phyloP scores from a whole-genome alignment of 2,888 invertebrate genomes.

The Cerastis leucographa region DNA sequence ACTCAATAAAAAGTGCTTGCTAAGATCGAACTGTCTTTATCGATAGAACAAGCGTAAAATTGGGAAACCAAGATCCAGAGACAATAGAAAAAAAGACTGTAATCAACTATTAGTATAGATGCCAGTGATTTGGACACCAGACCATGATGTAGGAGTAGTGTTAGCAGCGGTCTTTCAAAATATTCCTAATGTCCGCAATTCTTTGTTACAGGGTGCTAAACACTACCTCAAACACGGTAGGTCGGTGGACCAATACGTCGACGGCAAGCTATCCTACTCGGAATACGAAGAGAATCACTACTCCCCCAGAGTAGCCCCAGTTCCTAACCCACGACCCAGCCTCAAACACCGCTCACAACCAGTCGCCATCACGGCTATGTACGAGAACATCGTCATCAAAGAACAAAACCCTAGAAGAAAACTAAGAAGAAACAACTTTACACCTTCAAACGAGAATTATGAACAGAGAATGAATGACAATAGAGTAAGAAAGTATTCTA shows the following conservation, averaged over 20 bases:
- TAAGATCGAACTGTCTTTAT: not conserved
- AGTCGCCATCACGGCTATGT: slow-evolving; percentile 93
- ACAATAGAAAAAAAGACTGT: not conserved
- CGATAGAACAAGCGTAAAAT: too few relatives aligned
- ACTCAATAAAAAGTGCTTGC: too few relatives aligned
- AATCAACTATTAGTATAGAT: not conserved
- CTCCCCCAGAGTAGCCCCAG: slow-evolving; percentile 85
- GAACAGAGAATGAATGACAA: slow-evolving; percentile 88
- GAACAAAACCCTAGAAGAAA: slow-evolving; percentile 94
- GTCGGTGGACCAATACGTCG: slow-evolving; percentile 95
- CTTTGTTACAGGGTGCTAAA: slow-evolving; percentile 88
- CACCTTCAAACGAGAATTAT: slow-evolving; percentile 91
- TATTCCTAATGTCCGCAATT: slow-evolving; percentile 23
- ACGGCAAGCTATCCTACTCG: slow-evolving; percentile 90
- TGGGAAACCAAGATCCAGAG: not conserved
- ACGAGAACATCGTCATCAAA: slow-evolving; percentile 93
- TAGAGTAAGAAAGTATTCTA: slow-evolving; percentile 87
- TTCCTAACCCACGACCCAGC: slow-evolving; percentile 86
- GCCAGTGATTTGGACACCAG: not conserved
- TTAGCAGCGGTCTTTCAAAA: not conserved
- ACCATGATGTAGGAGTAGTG: too few relatives aligned
- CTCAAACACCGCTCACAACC: slow-evolving; percentile 91
- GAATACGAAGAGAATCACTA: slow-evolving; percentile 90
- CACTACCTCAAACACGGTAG: slow-evolving; percentile 93
- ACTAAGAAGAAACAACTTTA: slow-evolving; percentile 91